Base-by-base conservation (phyloP, 2,888 invertebrate genomes). In the Junonia oenone region DNA sequence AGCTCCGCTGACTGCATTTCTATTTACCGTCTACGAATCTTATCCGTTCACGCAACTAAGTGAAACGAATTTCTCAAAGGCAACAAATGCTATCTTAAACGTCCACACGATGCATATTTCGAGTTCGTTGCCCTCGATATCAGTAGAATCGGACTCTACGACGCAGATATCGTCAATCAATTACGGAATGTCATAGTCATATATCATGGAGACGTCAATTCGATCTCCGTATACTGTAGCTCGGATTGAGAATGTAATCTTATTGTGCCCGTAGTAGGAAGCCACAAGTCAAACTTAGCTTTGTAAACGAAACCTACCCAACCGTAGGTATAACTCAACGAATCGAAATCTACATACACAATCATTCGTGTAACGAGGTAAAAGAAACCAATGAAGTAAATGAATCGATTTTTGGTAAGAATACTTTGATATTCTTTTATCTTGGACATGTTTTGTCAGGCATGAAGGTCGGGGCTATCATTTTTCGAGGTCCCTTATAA, bases 401-500 rank as follows among this genome's bases (percentile, higher is more conserved):
- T 59, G 45, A 54, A 55, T 56, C 54, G 54, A 48, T 58, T 51
- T 63, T 58, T 63, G 65, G 67, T 71, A 67, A 66, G 62, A 61
- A 58, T 52, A 61, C 48, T 61, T 59, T 63, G 63, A 67, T 71
- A 69, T 71, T 68, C 68, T 71, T 74, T 78, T 79, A 73, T 78
- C 68, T 62, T 63, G 66, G 76, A 75, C 78, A 75, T 77, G 78
- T 81, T 83, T 78, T 73, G 72, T 72, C 68, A 67, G 17, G 27
- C 29, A 70, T 66, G 67, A 64, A 66, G 67, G 69, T 67, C 66
- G 60, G 67, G 65, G 79, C 81, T 84, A 87, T 86, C 84, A 83
- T 85, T 86, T 84, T 78, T 75, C 76, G 69, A 69, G 68, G 67
- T 72, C 74, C 75, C 81, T 70, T 81, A 85, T 86, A 87, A 81